Evolutionary conservation across 2,113 vertebrate genomes (phyloP), one percentile per base, ranked within the genome.

Genomic region (Ageneiosus marmoratus): DNA sequence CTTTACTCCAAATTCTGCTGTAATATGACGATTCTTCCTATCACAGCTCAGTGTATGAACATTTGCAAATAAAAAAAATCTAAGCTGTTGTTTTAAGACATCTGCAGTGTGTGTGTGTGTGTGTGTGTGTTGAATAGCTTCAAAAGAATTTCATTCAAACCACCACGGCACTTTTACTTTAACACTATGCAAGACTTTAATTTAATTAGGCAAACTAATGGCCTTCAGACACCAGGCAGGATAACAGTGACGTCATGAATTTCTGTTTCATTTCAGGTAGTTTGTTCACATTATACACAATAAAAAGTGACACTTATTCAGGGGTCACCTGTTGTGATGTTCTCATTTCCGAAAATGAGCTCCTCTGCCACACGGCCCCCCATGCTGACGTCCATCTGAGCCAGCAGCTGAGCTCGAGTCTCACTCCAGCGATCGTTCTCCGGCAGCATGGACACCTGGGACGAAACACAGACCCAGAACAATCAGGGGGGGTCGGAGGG

Each of bases 371-470:
- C 97, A 87, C 98, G 94, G 81, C 98, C 98, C 13, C 98, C 98
- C 97, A 99, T 99, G 51, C 96, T 98, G 74, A 99, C 96, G 79
- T 99, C 97, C 97, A 99, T 99, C 89, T 98, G 97, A 7, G 97
- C 98, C 82, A 99, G 95, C n/a, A 99, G 90, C 92, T 99, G 97
- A 60, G 97, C 94, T 83, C 96, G 95, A 2, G 97, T 99, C 93
- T 99, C 97, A 89, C 96, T 98, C 98, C 98, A 99, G 63, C 96
- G 94, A 86, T 99, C 97, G 62, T 96, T 97, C 93, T 99, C 98
- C 37, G 97, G 97, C 62, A 99, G 93, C 90, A 99, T 92, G 67
- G 97, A 99, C 12, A 99, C 98, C 98, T 99, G 79, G 20, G 5
- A 75, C 18, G 9, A 11, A 22, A 53, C 16, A 6, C 22, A 29